Conservation (phyloP, 2,797 vertebrate genomes). For the Pangasius djambal region DNA sequence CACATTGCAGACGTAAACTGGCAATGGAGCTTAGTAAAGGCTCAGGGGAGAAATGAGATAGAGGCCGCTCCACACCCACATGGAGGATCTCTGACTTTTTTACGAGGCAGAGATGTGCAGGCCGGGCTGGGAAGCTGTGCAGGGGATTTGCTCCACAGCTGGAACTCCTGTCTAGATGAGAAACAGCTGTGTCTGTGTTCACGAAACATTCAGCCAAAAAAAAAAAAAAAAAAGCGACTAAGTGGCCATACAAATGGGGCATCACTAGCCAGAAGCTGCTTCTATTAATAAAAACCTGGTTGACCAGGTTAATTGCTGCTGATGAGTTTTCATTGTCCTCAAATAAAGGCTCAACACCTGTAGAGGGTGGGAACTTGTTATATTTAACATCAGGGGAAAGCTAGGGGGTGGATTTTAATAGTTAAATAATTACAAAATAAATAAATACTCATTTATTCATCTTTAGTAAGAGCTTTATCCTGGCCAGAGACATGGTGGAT, state of each 20-base stretch:
- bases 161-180: conserved; percentile 56
- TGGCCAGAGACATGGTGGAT: neutral
- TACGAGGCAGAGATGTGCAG: conserved; percentile 53
- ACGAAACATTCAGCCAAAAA: conserved; percentile 42
- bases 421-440: neutral
- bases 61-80: conserved; percentile 57
- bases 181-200: conserved; percentile 58
- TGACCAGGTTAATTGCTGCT: conserved; percentile 2
- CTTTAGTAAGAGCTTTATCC: neutral
- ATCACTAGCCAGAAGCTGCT: conserved; percentile 38
- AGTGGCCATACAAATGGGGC: conserved; percentile 31
- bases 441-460: neutral
- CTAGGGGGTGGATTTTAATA: neutral
- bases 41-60: conserved; percentile 53
- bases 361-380: neutral
- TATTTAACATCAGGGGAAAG: neutral
- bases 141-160: conserved; percentile 51
- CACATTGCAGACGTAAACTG: conserved; percentile 47
- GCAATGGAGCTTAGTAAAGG: conserved; percentile 39
- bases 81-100: conserved; percentile 52
- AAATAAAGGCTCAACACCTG: neutral
- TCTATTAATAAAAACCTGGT: conserved; percentile 30
- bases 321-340: conserved; percentile 11
- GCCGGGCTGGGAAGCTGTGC: conserved; percentile 41
- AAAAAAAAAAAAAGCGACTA: conserved; percentile 58